phyloP scores from a whole-genome alignment of 2,113 vertebrate genomes.

The Perccottus glenii region DNA sequence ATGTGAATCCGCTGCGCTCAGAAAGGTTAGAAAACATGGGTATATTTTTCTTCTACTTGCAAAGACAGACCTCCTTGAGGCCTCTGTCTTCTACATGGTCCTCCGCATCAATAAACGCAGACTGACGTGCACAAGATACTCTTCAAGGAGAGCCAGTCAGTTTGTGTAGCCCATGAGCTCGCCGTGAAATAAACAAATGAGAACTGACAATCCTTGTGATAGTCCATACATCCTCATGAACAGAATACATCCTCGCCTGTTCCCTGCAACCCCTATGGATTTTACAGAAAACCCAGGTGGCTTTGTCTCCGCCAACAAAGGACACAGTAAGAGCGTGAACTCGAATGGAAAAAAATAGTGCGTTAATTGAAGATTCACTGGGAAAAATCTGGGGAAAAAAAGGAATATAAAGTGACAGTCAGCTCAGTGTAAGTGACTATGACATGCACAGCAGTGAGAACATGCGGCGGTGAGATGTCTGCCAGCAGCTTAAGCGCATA shows the following conservation, averaged over 20 bases:
- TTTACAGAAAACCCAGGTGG: slow-evolving; percentile 39
- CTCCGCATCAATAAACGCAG: slow-evolving; percentile 68
- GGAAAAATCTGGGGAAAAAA: slow-evolving; percentile 22
- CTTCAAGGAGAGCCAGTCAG: slow-evolving; percentile 68
- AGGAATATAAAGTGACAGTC: slow-evolving; percentile 16
- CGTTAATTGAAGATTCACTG: slow-evolving; percentile 44
- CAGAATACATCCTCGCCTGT: slow-evolving; percentile 34
- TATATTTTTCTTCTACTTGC: slow-evolving; percentile 10
- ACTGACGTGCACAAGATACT: slow-evolving; percentile 73
- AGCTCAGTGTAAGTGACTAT: slow-evolving; percentile 23
- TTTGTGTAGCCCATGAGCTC: slow-evolving; percentile 50
- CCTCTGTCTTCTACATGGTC: slow-evolving; percentile 48
- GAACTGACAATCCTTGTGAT: slow-evolving; percentile 73
- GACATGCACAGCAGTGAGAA: slow-evolving; percentile 38
- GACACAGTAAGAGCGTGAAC: slow-evolving; percentile 25
- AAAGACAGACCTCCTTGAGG: slow-evolving; percentile 54
- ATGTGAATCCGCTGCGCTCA: background rate
- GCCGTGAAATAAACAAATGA: slow-evolving; percentile 69
- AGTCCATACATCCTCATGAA: slow-evolving; percentile 64
- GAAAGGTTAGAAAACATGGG: slow-evolving; percentile 23
- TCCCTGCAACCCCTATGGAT: slow-evolving; percentile 23
- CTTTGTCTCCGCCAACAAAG: slow-evolving; percentile 40
- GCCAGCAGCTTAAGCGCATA: slow-evolving; percentile 53
- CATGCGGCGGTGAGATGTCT: slow-evolving; percentile 38
- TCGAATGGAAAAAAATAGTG: slow-evolving; percentile 34